Percentiles rank a stretch among this genome's conserved stretches.
Evolutionary conservation across 2,113 vertebrate genomes (phyloP).

Genomic region (Campylomormyrus tamandua): DNA sequence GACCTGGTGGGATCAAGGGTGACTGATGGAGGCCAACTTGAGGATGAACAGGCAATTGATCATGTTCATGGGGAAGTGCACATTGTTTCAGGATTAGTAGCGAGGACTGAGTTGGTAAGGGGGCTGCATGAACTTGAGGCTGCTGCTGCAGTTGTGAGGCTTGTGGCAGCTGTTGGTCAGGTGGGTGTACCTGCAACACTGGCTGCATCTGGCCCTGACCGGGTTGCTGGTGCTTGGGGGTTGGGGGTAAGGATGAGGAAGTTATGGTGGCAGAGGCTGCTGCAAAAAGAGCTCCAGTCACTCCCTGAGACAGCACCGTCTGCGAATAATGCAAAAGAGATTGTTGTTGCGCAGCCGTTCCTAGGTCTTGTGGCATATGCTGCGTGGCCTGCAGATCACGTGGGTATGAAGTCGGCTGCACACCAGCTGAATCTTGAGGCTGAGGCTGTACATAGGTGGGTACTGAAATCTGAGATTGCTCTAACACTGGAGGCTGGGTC

Average conservation of each 20-base stretch:
- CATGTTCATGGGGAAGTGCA: slow-evolving; percentile 37
- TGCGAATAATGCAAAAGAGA: slow-evolving; percentile 47
- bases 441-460: slow-evolving; percentile 39
- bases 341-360: slow-evolving; percentile 43
- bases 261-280: slow-evolving; percentile 29
- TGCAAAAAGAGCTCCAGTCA: slow-evolving; percentile 29
- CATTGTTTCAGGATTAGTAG: slow-evolving; percentile 30
- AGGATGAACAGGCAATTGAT: slow-evolving; percentile 37
- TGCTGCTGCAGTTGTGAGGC: slow-evolving; percentile 37
- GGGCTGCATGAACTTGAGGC: slow-evolving; percentile 37
- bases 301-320: slow-evolving; percentile 41
- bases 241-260: slow-evolving; percentile 27
- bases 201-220: slow-evolving; percentile 37
- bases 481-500: slow-evolving; percentile 38
- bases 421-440: slow-evolving; percentile 22
- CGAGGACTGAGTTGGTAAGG: slow-evolving; percentile 34
- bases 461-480: slow-evolving; percentile 38
- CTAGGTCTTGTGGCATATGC: slow-evolving; percentile 45
- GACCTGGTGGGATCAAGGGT: slow-evolving; percentile 30
- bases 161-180: slow-evolving; percentile 48
- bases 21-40: slow-evolving; percentile 35
- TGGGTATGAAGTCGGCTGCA: slow-evolving; percentile 18
- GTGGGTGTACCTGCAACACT: slow-evolving; percentile 42
- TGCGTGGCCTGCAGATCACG: slow-evolving; percentile 24
- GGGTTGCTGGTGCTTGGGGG: slow-evolving; percentile 39